Conservation (phyloP, 2,113 vertebrate genomes). For the Leucoraja erinaceus region DNA sequence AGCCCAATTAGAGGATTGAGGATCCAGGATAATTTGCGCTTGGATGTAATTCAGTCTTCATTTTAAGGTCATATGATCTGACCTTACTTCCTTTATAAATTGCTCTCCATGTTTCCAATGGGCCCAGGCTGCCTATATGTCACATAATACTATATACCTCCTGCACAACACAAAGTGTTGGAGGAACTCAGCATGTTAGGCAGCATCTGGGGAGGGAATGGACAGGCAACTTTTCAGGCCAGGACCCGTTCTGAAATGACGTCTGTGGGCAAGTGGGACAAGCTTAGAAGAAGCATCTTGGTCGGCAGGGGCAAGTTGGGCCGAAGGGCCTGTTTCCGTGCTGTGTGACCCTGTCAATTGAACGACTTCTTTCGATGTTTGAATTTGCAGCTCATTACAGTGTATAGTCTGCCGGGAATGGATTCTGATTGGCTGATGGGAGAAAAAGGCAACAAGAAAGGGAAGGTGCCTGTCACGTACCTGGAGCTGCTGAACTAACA, state of each 20-base stretch:
- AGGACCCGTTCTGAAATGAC: too few relatives aligned
- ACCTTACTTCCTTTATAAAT: background rate
- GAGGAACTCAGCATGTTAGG: too few relatives aligned
- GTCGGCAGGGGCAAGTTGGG: too few relatives aligned
- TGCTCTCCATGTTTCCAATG: background rate
- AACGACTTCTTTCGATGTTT: background rate
- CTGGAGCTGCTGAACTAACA: slow-evolving; percentile 88
- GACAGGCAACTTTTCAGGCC: too few relatives aligned
- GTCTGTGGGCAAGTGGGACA: too few relatives aligned
- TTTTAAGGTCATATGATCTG: background rate
- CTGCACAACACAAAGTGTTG: too few relatives aligned
- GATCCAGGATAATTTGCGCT: background rate
- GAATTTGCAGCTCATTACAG: slow-evolving; percentile 76
- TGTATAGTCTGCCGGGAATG: slow-evolving; percentile 92
- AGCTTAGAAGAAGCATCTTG: too few relatives aligned
- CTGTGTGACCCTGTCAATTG: too few relatives aligned
- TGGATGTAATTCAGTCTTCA: background rate
- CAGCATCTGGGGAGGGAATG: too few relatives aligned
- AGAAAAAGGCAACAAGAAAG: slow-evolving; percentile 84
- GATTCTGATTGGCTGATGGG: slow-evolving; percentile 94
- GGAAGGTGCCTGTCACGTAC: slow-evolving; percentile 93
- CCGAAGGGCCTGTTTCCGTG: too few relatives aligned
- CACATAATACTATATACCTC: background rate
- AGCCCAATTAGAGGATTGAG: background rate
- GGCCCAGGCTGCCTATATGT: background rate